Conservation (phyloP, 2,797 vertebrate genomes). For the Falco cherrug region DNA sequence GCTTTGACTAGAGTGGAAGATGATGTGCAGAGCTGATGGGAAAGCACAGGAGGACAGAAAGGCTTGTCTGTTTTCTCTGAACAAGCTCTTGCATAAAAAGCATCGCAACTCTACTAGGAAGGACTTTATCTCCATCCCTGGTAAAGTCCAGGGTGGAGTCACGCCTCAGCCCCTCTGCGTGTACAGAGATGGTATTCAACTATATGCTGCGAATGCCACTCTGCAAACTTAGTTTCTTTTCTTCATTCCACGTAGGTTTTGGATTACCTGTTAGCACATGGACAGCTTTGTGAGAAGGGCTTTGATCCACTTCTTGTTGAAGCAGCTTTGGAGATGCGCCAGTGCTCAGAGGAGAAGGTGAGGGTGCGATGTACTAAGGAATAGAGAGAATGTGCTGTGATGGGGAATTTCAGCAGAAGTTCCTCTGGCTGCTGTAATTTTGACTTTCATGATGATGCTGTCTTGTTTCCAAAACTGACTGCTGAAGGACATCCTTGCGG, state of each 20-base stretch:
- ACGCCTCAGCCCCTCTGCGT: background rate
- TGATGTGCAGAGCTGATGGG: background rate
- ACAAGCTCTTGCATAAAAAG: background rate
- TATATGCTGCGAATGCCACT: accelerated
- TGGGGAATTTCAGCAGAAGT: background rate
- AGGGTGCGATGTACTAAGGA: background rate
- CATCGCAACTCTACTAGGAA: accelerated
- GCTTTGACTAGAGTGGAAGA: background rate
- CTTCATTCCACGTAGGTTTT: slow-evolving; percentile 82
- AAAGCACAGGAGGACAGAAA: background rate
- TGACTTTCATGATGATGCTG: background rate
- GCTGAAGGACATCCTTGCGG: background rate
- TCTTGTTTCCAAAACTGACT: background rate
- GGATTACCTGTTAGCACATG: slow-evolving; percentile 93
- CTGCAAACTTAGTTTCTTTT: background rate
- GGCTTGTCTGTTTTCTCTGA: background rate
- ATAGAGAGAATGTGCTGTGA: accelerated
- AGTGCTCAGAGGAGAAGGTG: slow-evolving; percentile 97
- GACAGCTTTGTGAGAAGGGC: slow-evolving; percentile 94
- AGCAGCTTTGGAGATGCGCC: slow-evolving; percentile 95
- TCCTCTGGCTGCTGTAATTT: background rate
- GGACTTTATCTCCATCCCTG: background rate
- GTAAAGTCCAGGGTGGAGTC: background rate
- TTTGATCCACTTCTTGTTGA: slow-evolving; percentile 93
- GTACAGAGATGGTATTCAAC: background rate